Evolutionary conservation across 2,797 vertebrate genomes (phyloP).

Genomic region (Mionectes olivaceus): DNA sequence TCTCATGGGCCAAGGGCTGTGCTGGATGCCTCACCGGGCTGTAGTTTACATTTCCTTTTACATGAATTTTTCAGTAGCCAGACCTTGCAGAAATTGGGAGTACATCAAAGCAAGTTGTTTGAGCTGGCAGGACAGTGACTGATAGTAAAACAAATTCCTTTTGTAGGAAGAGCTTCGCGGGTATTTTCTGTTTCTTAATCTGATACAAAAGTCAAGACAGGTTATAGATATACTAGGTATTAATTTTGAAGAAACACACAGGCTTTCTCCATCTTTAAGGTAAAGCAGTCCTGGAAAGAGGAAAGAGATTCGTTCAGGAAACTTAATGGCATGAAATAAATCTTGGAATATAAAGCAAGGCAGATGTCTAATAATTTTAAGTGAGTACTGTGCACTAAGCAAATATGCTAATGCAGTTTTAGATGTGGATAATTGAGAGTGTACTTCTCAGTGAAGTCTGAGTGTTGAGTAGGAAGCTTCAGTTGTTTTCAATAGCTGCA

Average conservation of each 20-base stretch:
- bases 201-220: neutral
- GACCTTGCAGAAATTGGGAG: neutral
- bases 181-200: neutral
- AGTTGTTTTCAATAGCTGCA: conserved; percentile 2
- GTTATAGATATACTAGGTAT: neutral
- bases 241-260: neutral
- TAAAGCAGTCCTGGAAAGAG: neutral
- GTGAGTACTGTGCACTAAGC: neutral
- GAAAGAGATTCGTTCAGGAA: neutral
- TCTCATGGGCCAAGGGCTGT: neutral
- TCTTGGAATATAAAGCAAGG: neutral
- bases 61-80: neutral
- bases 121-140: neutral
- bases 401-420: neutral
- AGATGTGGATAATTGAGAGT: neutral
- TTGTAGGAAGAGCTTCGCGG: neutral
- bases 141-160: neutral
- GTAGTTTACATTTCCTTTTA: neutral
- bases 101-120: neutral
- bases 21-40: neutral
- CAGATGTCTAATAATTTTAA: neutral
- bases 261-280: neutral
- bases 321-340: neutral
- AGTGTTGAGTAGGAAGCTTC: conserved; percentile 15
- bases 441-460: neutral